Evolutionary conservation across 2,113 vertebrate species (phyloP), one percentile per base, ranked within the genome.

Genomic region (Phaetusa simplex): DNA sequence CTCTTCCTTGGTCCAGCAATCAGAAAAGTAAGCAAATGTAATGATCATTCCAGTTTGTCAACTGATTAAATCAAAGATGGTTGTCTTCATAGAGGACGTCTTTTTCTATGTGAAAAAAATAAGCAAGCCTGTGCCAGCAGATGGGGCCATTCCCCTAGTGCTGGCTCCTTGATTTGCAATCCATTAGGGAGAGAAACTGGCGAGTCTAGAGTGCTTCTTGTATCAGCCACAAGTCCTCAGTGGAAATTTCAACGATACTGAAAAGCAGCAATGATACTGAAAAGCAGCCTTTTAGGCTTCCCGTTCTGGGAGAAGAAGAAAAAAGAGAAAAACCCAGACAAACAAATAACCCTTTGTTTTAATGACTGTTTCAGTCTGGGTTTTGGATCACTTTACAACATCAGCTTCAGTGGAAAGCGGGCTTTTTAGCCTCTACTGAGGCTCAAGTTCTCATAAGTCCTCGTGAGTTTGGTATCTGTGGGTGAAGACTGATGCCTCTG

Each of bases 101-200:
- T 38, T 66, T 42, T 30, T 19, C 36, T 22, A 14, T 5, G 9
- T 8, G 24, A 13, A 23, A 32, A 83, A n/a, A 43, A 24, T 2
- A 38, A 50, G 61, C 40, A 50, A 64, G 19, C 16, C 49, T 13
- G 17, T 18, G 20, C 97, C 96, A 93, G 97, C 81, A 97, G 97
- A 93, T 95, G 97, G 97, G 74, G 96, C 94, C 86, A 34, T 91
- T 90, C n/a, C 15, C 71, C 65, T 10, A 17, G 23, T 1, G 69
- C 82, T 61, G 78, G 10, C 18, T 21, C n/a, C 55, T n/a, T 12
- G 61, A 5, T 17, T 24, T 17, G 9, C 50, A 5, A 7, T 1
- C 43, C 24, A 30, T 40, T 12, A 3, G 20, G 32, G 17, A 50
- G 45, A 66, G 61, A 52, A 55, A 7, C n/a, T 9, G 34, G 26